Evolutionary conservation across 2,113 vertebrate species (phyloP).

Genomic region (Meriones unguiculatus): DNA sequence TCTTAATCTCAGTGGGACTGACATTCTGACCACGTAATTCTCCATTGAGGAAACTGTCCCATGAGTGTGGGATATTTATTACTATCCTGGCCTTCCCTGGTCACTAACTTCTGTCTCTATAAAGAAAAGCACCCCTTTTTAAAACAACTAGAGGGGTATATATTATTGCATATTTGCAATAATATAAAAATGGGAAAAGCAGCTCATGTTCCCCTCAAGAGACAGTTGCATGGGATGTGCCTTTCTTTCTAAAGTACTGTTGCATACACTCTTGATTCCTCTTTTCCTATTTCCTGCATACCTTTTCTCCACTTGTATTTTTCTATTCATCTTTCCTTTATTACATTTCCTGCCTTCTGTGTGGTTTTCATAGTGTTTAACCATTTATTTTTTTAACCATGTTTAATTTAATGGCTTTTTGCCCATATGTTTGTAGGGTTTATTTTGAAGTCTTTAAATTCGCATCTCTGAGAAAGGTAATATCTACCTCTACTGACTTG

Average conservation of each 20-base stretch:
- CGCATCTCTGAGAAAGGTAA: conserved; percentile 68
- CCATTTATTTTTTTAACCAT: neutral
- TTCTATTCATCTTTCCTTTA: neutral
- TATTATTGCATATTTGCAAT: neutral
- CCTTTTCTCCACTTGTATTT: neutral
- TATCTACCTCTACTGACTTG: conserved; percentile 30
- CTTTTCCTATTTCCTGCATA: neutral
- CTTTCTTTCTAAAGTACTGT: neutral
- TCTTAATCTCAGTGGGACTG: neutral
- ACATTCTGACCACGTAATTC: neutral
- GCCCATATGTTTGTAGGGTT: neutral
- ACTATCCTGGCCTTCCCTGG: neutral
- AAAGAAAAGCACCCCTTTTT: neutral
- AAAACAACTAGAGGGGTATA: neutral
- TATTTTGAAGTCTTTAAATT: conserved; percentile 68
- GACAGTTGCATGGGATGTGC: neutral
- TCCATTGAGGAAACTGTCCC: neutral
- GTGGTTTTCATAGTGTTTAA: neutral
- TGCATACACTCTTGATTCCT: neutral
- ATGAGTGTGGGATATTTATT: neutral
- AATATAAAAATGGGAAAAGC: neutral
- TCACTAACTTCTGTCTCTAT: neutral
- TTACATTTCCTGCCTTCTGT: neutral
- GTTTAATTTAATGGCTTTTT: neutral
- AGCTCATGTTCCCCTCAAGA: neutral